A percentile compares a stretch with the other conserved stretches of the same genome.
Evolutionary conservation across 2,888 invertebrate species (phyloP).

Genomic region (Amiota mariae): DNA sequence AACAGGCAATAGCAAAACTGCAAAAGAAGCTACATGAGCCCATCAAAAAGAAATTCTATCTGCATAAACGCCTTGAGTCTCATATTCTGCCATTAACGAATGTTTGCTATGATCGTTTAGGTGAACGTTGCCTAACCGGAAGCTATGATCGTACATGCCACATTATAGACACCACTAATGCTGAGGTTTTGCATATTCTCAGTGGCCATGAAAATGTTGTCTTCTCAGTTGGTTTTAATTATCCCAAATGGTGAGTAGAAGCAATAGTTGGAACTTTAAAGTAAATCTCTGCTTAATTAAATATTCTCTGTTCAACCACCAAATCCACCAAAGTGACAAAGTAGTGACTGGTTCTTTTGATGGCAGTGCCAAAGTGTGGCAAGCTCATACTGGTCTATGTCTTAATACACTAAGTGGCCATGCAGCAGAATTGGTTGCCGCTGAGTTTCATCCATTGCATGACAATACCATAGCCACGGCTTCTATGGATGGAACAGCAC

Average conservation of each 20-base stretch:
- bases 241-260: conserved; percentile 79
- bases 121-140: conserved; percentile 84
- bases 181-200: conserved; percentile 80
- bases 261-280: too few relatives aligned
- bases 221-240: conserved; percentile 85
- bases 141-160: conserved; percentile 90
- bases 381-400: conserved; percentile 79
- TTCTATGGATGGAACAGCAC: conserved; percentile 84
- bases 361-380: conserved; percentile 85
- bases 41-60: conserved; percentile 78
- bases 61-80: conserved; percentile 78
- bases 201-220: conserved; percentile 87
- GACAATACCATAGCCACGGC: conserved; percentile 80
- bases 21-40: conserved; percentile 79
- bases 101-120: conserved; percentile 81
- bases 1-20: conserved; percentile 78
- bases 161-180: conserved; percentile 83
- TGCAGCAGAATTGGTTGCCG: conserved; percentile 82
- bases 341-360: conserved; percentile 88
- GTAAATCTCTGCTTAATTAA: neutral
- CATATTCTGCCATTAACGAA: conserved; percentile 84
- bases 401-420: conserved; percentile 83
- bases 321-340: conserved; percentile 77
- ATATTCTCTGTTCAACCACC: conserved; percentile 11
- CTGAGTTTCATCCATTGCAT: conserved; percentile 79